Evolutionary conservation across 2,888 invertebrate genomes (phyloP).

Genomic region (Temnothorax unifasciatus): DNA sequence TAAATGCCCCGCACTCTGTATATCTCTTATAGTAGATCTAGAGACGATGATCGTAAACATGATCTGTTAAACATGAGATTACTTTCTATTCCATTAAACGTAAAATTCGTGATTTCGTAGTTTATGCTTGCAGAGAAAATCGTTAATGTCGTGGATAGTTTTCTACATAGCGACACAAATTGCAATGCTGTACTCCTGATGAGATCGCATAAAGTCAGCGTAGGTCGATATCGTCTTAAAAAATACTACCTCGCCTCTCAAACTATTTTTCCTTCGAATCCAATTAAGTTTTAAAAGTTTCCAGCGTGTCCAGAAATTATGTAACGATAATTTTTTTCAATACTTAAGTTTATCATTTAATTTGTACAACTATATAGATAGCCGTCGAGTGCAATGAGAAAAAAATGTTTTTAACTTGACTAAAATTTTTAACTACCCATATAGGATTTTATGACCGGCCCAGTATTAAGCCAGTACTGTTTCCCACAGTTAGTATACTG

Average conservation of each 20-base stretch:
- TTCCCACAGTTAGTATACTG: too few species aligned
- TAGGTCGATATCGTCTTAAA: constrained; percentile 61
- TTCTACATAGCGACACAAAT: constrained; percentile 45
- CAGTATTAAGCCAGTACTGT: too few species aligned
- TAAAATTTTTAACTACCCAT: too few species aligned
- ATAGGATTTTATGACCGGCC: too few species aligned
- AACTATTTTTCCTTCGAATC: constrained; percentile 60
- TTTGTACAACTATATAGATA: constrained; percentile 30
- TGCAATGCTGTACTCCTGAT: constrained; percentile 63
- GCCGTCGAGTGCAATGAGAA: neutral
- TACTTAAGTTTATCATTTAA: constrained; percentile 53
- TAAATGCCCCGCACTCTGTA: too few species aligned
- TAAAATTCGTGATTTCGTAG: constrained; percentile 28
- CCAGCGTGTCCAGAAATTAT: constrained; percentile 62
- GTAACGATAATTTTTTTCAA: constrained; percentile 63
- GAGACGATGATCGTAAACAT: constrained; percentile 4
- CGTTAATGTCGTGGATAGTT: constrained; percentile 48
- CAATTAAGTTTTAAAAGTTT: constrained; percentile 70
- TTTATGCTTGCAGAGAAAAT: constrained; percentile 17
- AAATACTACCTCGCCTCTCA: constrained; percentile 45
- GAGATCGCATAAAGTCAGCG: constrained; percentile 59
- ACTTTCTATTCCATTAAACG: constrained; percentile 23
- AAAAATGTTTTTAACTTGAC: too few species aligned
- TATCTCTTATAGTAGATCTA: neutral
- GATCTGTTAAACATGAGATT: constrained; percentile 12